Evolutionary conservation across 2,113 vertebrate genomes (phyloP).

Genomic region (Sminthopsis crassicaudata): DNA sequence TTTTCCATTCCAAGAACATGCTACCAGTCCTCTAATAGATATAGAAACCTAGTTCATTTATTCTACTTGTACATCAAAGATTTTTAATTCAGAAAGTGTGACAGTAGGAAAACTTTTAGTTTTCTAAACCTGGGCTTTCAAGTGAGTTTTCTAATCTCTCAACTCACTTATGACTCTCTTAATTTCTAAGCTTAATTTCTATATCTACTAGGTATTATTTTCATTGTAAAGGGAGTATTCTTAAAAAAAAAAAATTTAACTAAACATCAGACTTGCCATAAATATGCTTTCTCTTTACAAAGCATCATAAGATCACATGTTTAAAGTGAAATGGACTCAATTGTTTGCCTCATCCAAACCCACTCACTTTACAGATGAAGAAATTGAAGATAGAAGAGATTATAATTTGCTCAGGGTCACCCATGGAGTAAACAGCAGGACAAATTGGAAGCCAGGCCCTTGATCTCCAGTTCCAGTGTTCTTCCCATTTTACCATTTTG

Average conservation of each 20-base stretch:
- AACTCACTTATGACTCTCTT: neutral
- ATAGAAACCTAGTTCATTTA: neutral
- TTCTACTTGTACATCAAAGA: neutral
- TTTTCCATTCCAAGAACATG: neutral
- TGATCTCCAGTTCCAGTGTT: neutral
- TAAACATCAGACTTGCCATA: neutral
- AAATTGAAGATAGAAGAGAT: neutral
- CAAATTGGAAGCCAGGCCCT: neutral
- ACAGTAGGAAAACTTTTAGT: neutral
- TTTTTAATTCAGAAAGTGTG: neutral
- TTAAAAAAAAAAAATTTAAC: neutral
- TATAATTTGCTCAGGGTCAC: neutral
- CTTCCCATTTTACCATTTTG: neutral
- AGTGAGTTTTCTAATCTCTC: neutral
- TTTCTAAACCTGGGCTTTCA: neutral
- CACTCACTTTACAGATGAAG: neutral
- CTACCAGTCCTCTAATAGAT: neutral
- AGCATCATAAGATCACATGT: neutral
- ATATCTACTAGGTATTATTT: neutral
- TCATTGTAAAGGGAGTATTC: neutral
- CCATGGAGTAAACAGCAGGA: neutral
- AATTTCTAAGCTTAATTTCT: neutral
- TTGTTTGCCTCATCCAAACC: neutral
- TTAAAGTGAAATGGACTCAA: neutral
- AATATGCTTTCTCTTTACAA: neutral